Evolutionary conservation across 2,888 invertebrate genomes (phyloP).

Genomic region (Tipula helvola): DNA sequence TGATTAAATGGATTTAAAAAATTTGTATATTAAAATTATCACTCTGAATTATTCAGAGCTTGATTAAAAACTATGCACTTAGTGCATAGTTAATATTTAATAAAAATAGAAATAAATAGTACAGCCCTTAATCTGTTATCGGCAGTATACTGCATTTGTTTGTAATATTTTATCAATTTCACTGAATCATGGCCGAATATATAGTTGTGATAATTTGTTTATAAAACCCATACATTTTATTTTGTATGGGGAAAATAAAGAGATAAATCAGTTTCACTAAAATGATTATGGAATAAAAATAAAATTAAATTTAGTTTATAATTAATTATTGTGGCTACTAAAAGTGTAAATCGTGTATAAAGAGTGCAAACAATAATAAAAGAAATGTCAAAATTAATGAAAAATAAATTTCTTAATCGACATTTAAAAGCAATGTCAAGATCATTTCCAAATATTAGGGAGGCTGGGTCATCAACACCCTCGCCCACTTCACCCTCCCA

Average conservation of each 20-base stretch:
- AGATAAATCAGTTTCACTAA: neutral
- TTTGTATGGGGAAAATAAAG: neutral
- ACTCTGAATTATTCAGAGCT: too few species aligned
- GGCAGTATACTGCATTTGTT: neutral
- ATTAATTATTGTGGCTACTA: neutral
- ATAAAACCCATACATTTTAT: neutral
- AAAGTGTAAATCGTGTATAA: neutral
- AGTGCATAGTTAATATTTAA: too few species aligned
- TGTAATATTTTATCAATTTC: neutral
- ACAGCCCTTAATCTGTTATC: too few species aligned
- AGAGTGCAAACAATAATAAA: neutral
- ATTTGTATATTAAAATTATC: too few species aligned
- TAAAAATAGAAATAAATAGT: too few species aligned
- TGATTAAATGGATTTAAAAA: too few species aligned
- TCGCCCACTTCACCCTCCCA: neutral
- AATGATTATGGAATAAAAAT: neutral
- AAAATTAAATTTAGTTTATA: neutral
- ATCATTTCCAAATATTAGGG: neutral
- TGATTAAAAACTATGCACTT: too few species aligned
- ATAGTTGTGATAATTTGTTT: neutral
- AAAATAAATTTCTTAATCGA: neutral
- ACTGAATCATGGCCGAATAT: neutral
- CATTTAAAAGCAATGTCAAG: neutral
- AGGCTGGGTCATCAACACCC: neutral
- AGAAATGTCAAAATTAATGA: neutral